Evolutionary conservation across 2,113 vertebrate species (phyloP).

Genomic region (Aramus guarauna): DNA sequence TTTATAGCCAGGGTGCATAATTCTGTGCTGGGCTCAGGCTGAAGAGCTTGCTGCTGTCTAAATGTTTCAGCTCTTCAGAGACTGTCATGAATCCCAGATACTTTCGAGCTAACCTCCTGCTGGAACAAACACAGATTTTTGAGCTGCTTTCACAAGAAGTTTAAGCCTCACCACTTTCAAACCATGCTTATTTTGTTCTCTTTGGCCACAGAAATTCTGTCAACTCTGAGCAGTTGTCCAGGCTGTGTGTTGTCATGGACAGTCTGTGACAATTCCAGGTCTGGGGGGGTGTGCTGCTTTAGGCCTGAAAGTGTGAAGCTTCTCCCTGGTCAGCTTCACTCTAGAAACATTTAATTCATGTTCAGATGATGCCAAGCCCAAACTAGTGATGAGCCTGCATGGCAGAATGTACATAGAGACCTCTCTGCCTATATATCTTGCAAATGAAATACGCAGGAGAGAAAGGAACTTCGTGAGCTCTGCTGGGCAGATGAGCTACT

Average conservation of each 20-base stretch:
- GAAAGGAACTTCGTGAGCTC: neutral
- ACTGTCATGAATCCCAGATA: too few relatives aligned
- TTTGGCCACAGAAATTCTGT: neutral
- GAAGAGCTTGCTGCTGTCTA: neutral
- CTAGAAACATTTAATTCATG: neutral
- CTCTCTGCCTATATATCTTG: neutral
- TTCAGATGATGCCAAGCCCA: neutral
- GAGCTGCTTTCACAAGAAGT: neutral
- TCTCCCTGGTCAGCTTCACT: neutral
- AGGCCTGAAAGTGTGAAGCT: neutral
- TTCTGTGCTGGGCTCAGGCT: neutral
- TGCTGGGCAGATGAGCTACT: neutral
- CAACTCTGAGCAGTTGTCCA: neutral
- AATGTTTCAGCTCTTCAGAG: neutral
- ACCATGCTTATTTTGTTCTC: neutral
- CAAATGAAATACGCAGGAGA: neutral
- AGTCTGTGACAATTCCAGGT: neutral
- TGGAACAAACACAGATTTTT: neutral
- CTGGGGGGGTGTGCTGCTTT: neutral
- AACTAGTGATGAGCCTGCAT: neutral
- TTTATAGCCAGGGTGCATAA: neutral
- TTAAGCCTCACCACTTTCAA: neutral
- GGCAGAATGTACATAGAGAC: neutral
- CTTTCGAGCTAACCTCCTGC: neutral
- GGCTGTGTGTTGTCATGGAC: neutral